Evolutionary conservation across 92 coral and sea anemone genomes (phyloP).

Genomic region (Palythoa grandiflora): DNA sequence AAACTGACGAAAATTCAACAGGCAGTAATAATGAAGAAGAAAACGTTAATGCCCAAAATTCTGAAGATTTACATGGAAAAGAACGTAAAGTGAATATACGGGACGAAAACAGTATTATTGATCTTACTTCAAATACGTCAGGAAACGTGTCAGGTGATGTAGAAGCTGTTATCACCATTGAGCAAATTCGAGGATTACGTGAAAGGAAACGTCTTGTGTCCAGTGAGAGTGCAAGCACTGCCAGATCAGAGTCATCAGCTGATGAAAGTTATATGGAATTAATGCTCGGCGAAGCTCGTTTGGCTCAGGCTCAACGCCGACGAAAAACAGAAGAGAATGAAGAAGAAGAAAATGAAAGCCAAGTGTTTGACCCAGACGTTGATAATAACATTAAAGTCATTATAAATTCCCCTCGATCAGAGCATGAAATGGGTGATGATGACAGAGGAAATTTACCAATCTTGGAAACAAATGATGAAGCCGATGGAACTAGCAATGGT

Average conservation of each 20-base stretch:
- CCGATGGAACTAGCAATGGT: neutral
- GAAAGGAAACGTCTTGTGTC: constrained; percentile 19
- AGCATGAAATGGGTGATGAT: neutral
- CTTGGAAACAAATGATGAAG: neutral
- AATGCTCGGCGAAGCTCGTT: constrained; percentile 30
- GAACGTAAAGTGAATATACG: neutral
- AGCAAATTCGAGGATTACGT: constrained; percentile 24
- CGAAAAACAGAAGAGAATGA: constrained; percentile 19
- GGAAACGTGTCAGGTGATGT: constrained; percentile 3
- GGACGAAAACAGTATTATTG: neutral
- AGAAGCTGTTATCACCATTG: constrained; percentile 16
- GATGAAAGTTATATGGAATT: constrained; percentile 44
- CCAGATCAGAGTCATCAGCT: constrained; percentile 35
- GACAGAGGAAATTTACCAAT: neutral
- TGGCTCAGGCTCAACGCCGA: constrained; percentile 24
- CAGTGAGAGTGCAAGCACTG: constrained; percentile 10
- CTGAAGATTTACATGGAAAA: neutral
- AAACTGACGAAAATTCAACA: constrained; percentile 1
- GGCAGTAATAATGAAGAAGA: neutral
- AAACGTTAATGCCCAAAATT: neutral
- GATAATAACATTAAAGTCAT: neutral
- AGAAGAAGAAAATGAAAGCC: constrained; percentile 1
- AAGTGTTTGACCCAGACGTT: neutral
- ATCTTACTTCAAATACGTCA: neutral
- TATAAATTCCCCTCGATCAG: neutral